Evolutionary conservation across 2,113 vertebrate genomes (phyloP).

Genomic region (Piaya cayana): DNA sequence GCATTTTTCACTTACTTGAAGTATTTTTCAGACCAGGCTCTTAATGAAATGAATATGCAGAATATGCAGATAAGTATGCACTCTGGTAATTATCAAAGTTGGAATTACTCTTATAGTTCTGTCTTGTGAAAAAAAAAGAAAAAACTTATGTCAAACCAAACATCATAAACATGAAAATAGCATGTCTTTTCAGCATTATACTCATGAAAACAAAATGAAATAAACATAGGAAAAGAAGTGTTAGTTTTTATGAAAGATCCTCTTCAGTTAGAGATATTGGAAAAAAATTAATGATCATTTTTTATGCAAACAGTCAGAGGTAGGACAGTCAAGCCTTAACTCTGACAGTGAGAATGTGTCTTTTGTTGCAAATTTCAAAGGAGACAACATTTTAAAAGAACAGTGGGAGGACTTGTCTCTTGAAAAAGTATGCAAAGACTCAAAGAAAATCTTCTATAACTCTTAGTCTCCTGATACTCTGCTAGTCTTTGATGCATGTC

Average conservation of each 20-base stretch:
- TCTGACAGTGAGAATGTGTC: background rate
- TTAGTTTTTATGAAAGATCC: background rate
- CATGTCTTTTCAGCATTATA: background rate
- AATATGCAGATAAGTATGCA: background rate
- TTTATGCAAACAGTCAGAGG: background rate
- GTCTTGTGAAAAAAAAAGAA: background rate
- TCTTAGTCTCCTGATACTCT: background rate
- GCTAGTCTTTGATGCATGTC: background rate
- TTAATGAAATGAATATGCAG: background rate
- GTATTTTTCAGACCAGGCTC: background rate
- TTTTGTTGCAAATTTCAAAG: background rate
- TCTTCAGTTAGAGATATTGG: background rate
- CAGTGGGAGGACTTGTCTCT: background rate
- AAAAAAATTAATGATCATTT: background rate
- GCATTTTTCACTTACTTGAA: background rate
- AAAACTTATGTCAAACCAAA: background rate
- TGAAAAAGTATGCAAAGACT: background rate
- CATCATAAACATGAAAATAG: background rate
- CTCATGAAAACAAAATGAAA: background rate
- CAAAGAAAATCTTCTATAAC: background rate
- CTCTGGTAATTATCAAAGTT: background rate
- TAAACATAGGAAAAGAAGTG: background rate
- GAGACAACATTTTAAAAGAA: background rate
- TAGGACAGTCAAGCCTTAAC: background rate
- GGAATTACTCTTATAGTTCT: background rate